Conservation (phyloP, 1,140 invertebrate species). For the Mya arenaria region DNA sequence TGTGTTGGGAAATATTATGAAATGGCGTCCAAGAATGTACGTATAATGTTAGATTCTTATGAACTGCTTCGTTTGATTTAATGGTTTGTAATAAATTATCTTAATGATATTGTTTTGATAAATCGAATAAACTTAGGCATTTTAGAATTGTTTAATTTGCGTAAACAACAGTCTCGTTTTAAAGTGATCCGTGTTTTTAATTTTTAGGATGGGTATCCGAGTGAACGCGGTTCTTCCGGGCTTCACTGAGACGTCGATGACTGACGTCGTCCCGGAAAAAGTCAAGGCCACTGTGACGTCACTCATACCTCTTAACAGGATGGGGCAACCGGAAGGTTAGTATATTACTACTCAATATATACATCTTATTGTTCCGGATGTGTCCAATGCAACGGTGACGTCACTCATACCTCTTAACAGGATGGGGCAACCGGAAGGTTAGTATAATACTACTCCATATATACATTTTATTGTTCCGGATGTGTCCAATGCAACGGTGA, state of each 20-base stretch:
- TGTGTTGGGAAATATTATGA: no score
- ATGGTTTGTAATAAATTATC: no score
- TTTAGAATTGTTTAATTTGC: no score
- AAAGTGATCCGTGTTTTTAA: no score
- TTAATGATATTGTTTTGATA: no score
- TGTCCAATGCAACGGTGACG: slow-evolving; percentile 85
- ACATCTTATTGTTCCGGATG: slow-evolving; percentile 91
- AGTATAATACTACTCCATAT: no score
- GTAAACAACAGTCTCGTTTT: no score
- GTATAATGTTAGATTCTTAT: no score
- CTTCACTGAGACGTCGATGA: slow-evolving; percentile 93
- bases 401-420: slow-evolving; percentile 87
- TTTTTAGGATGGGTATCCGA: slow-evolving; percentile 83
- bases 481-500: slow-evolving; percentile 85
- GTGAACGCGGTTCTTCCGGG: slow-evolving; percentile 93
- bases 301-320: slow-evolving; percentile 86
- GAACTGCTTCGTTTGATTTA: no score
- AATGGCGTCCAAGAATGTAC: no score
- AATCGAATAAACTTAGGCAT: no score
- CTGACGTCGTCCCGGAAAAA: slow-evolving; percentile 89
- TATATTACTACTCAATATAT: no score
- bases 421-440: slow-evolving; percentile 88
- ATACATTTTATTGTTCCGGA: slow-evolving; percentile 92
- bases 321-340: slow-evolving; percentile 88
- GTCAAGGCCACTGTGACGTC: slow-evolving; percentile 84